phyloP scores from a whole-genome alignment of 2,888 invertebrate genomes.

The Frankliniella intonsa region DNA sequence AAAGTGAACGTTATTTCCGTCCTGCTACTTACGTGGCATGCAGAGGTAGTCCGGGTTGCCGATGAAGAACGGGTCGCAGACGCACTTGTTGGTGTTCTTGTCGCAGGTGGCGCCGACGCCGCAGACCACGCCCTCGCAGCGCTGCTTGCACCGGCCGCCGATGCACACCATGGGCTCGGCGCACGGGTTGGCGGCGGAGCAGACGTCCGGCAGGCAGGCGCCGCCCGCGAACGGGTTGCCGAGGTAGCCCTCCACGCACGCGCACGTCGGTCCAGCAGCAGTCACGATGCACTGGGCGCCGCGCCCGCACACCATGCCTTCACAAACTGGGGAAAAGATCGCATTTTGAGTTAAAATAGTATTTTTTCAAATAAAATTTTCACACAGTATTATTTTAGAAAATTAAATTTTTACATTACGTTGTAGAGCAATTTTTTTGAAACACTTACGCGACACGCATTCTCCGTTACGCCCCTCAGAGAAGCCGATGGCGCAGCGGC shows the following conservation, averaged over 20 bases:
- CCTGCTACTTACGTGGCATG: conserved; percentile 74
- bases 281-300: conserved; percentile 84
- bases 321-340: conserved; percentile 58
- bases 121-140: conserved; percentile 81
- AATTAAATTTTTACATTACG: not conserved
- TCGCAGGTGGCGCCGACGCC: conserved; percentile 86
- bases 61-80: conserved; percentile 80
- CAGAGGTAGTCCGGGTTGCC: conserved; percentile 86
- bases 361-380: conserved; percentile 27
- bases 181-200: conserved; percentile 72
- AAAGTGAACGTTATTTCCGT: too few relatives aligned
- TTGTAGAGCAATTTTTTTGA: not conserved
- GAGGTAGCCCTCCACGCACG: conserved; percentile 77
- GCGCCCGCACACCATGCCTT: conserved; percentile 69
- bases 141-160: conserved; percentile 80
- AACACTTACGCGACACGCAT: conserved; percentile 70
- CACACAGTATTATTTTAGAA: too few relatives aligned
- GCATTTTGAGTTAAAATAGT: conserved; percentile 32
- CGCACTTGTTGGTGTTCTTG: conserved; percentile 71
- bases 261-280: conserved; percentile 78
- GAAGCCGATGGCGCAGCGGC: conserved; percentile 78
- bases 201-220: conserved; percentile 73
- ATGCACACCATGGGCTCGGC: conserved; percentile 76
- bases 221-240: conserved; percentile 93
- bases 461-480: conserved; percentile 72